Evolutionary conservation across 2,113 vertebrate species (phyloP).

Genomic region (Limnothrissa miodon): DNA sequence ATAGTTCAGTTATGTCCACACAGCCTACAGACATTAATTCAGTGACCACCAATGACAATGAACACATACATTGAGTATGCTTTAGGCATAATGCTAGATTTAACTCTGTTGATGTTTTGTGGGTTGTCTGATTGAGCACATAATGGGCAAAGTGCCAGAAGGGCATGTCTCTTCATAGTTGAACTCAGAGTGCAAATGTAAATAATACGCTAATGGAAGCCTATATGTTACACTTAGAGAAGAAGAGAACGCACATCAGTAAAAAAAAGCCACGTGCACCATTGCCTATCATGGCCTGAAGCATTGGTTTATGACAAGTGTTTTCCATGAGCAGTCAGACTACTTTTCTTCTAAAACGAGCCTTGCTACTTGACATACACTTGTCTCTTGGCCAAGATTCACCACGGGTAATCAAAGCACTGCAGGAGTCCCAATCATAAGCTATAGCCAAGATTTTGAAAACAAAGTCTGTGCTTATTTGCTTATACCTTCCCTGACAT

Average conservation of each 20-base stretch:
- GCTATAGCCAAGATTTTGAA: neutral
- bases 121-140: neutral
- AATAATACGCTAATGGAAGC: neutral
- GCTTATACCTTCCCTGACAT: too few relatives aligned
- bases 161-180: neutral
- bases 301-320: neutral
- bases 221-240: neutral
- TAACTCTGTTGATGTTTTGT: neutral
- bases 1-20: neutral
- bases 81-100: neutral
- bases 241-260: neutral
- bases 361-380: neutral
- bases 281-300: neutral
- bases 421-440: neutral
- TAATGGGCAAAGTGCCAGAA: neutral
- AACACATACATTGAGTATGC: too few relatives aligned
- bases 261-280: neutral
- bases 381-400: neutral
- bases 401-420: neutral
- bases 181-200: neutral
- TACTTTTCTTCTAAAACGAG: neutral
- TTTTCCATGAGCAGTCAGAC: neutral
- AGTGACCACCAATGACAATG: neutral
- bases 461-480: neutral
- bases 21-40: neutral